Conservation (phyloP, 2,888 invertebrate species). For the Ectropis crepuscularia region DNA sequence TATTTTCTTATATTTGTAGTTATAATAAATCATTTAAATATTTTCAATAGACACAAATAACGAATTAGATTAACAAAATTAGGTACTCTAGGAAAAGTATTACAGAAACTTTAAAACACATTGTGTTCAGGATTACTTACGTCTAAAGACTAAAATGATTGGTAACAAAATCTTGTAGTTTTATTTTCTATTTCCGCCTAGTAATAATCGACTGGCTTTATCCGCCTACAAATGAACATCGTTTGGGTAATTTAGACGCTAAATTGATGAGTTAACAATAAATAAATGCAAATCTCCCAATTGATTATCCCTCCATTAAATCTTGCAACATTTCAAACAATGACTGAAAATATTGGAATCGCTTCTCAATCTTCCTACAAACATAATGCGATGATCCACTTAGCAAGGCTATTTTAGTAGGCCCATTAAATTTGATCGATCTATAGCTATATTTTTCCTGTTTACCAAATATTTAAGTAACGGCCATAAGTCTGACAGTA, state of each 20-base stretch:
- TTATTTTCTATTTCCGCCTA: slow-evolving; percentile 3
- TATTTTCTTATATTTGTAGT: too few relatives aligned
- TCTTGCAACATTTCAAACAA: slow-evolving; percentile 57
- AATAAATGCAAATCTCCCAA: slow-evolving; percentile 37
- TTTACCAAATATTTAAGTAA: slow-evolving; percentile 85
- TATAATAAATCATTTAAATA: too few relatives aligned
- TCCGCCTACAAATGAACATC: slow-evolving; percentile 7
- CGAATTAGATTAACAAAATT: too few relatives aligned
- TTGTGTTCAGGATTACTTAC: too few relatives aligned
- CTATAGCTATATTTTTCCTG: slow-evolving; percentile 82
- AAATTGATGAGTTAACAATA: slow-evolving; percentile 34
- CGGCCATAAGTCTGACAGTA: slow-evolving; percentile 84
- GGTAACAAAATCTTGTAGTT: too few relatives aligned
- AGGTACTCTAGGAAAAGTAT: too few relatives aligned
- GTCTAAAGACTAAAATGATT: too few relatives aligned
- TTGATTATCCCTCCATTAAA: slow-evolving; percentile 48
- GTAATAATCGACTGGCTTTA: slow-evolving; percentile 8
- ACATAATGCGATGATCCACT: slow-evolving; percentile 73
- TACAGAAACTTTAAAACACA: too few relatives aligned
- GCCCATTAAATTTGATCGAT: slow-evolving; percentile 83
- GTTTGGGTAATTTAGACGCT: slow-evolving; percentile 15
- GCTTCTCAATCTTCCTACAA: slow-evolving; percentile 48
- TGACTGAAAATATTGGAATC: slow-evolving; percentile 52
- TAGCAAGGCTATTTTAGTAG: slow-evolving; percentile 74
- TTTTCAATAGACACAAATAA: too few relatives aligned